Percentiles rank a stretch among this genome's conserved stretches.
Evolutionary conservation across 2,797 vertebrate species (phyloP).

Genomic region (Enteromius argenteus): DNA sequence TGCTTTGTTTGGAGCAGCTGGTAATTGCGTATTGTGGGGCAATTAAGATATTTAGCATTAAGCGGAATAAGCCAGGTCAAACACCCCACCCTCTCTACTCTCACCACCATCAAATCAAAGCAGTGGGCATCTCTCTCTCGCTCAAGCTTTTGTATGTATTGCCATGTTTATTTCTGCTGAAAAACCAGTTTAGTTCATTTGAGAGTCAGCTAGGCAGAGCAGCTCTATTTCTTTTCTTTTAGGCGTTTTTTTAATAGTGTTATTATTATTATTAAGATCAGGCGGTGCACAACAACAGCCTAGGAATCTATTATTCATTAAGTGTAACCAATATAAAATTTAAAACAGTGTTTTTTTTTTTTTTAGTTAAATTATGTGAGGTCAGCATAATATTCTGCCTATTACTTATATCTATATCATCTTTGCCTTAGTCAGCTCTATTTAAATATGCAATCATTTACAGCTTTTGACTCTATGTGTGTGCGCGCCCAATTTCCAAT

Average conservation of each 20-base stretch:
- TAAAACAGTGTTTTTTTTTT: slow-evolving; percentile 90
- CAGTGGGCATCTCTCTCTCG: slow-evolving; percentile 46
- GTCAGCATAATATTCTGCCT: slow-evolving; percentile 99
- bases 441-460: slow-evolving; percentile 99
- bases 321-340: slow-evolving; percentile 99
- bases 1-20: slow-evolving; percentile 67
- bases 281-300: slow-evolving; percentile 91
- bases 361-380: slow-evolving; percentile 95
- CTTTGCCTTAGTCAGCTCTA: slow-evolving; percentile 99
- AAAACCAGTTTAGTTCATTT: slow-evolving; percentile 83
- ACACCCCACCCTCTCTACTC: slow-evolving; percentile 50
- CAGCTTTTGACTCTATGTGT: slow-evolving; percentile 99
- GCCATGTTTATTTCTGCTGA: slow-evolving; percentile 83
- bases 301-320: slow-evolving; percentile 99
- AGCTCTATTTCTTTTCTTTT: slow-evolving; percentile 79
- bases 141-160: slow-evolving; percentile 74
- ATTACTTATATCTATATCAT: slow-evolving; percentile 99
- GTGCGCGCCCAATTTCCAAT: slow-evolving; percentile 97
- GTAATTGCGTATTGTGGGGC: slow-evolving; percentile 66
- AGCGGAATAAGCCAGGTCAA: slow-evolving; percentile 63
- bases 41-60: slow-evolving; percentile 68
- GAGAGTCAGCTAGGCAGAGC: slow-evolving; percentile 80
- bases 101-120: slow-evolving; percentile 58
- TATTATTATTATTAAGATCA: slow-evolving; percentile 84
- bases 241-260: background rate